These are phyloP conservation scores for Dromas ardeola DNA, from an alignment of 2,113 vertebrate species.

Conservation along the genomic window DNA sequence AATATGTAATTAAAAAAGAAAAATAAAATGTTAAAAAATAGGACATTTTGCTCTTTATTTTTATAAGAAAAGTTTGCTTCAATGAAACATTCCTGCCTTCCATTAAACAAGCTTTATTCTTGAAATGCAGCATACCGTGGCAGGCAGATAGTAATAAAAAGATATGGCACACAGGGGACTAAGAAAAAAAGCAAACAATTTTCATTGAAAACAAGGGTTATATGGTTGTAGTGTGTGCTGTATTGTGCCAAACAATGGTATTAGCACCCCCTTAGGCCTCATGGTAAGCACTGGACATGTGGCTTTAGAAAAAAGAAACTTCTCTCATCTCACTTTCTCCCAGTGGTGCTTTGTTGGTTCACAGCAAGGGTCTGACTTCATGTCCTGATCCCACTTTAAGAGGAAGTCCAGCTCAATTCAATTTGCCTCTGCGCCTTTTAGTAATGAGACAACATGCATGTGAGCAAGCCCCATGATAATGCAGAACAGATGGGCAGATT, in stretches of 20 bases:
- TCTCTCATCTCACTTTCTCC: conserved; percentile 74
- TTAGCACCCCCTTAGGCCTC: conserved; percentile 85
- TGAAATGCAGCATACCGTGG: conserved; percentile 43
- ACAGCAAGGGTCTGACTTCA: conserved; percentile 85
- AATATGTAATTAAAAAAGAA: not conserved
- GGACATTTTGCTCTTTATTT: not conserved
- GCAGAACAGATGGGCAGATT: conserved; percentile 83
- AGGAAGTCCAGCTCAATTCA: conserved; percentile 81
- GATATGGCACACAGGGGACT: conserved; percentile 78
- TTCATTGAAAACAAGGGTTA: conserved; percentile 79
- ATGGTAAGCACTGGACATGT: conserved; percentile 85
- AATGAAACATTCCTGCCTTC: not conserved
- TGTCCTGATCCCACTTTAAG: conserved; percentile 79
- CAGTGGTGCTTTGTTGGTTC: conserved; percentile 84
- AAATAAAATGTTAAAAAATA: not conserved
- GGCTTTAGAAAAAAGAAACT: conserved; percentile 83
- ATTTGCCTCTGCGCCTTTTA: conserved; percentile 82
- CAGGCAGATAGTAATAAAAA: conserved; percentile 82
- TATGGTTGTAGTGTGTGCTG: conserved; percentile 75
- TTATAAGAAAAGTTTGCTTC: not conserved
- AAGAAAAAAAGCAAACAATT: conserved; percentile 80
- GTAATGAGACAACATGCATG: conserved; percentile 74
- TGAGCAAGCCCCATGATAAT: conserved; percentile 77
- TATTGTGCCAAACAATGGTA: conserved; percentile 80
- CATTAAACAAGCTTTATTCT: not conserved